Percentiles rank a stretch among this genome's conserved stretches.
Evolutionary conservation across 2,888 invertebrate genomes (phyloP).

Genomic region (Stratiomys singularior): DNA sequence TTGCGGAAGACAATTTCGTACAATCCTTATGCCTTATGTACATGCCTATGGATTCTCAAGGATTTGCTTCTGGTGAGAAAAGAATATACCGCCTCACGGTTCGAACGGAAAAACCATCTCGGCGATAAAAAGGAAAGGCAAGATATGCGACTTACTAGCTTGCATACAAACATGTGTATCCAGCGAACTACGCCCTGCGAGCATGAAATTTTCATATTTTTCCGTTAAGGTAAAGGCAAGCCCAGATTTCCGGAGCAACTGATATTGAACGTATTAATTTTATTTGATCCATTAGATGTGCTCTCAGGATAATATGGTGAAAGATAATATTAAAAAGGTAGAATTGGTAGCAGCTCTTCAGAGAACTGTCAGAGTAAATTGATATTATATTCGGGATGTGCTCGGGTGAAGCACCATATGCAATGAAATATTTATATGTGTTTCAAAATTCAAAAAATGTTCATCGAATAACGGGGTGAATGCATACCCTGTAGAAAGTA

Average conservation of each 20-base stretch:
- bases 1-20: constrained; percentile 49
- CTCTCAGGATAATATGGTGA: constrained; percentile 38
- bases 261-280: constrained; percentile 41
- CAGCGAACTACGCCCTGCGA: neutral
- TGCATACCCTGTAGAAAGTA: too few species aligned
- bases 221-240: constrained; percentile 22
- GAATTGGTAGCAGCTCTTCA: constrained; percentile 6
- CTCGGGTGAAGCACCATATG: neutral
- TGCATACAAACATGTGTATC: constrained; percentile 35
- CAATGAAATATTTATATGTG: constrained; percentile 9
- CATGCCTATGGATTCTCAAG: constrained; percentile 16
- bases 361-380: constrained; percentile 23
- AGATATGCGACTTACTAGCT: constrained; percentile 39
- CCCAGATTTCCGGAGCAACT: constrained; percentile 20
- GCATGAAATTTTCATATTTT: constrained; percentile 40
- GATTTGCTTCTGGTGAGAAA: constrained; percentile 15
- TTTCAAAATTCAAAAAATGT: neutral
- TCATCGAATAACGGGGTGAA: too few species aligned
- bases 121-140: constrained; percentile 25
- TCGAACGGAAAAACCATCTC: constrained; percentile 17
- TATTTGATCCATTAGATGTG: constrained; percentile 38
- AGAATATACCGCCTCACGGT: constrained; percentile 5
- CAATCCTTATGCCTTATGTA: neutral
- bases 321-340: constrained; percentile 36
- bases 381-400: neutral